Conservation (phyloP, 2,113 vertebrate genomes). For the Onychorhynchus coronatus region DNA sequence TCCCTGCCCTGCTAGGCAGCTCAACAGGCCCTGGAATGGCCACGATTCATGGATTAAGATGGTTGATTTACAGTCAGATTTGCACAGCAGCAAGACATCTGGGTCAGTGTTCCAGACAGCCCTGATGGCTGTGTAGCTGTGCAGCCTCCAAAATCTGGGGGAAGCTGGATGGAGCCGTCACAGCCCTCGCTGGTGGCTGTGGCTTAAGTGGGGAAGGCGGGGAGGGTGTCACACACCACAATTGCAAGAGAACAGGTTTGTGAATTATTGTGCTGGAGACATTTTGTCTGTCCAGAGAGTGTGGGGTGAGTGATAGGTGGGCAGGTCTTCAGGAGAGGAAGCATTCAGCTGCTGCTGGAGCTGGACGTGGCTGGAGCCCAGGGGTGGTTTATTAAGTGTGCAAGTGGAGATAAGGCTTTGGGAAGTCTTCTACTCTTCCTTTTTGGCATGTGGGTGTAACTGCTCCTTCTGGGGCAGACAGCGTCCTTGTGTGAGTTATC, state of each 20-base stretch:
- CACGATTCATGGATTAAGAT: not conserved
- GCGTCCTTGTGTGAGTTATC: not conserved
- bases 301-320: not conserved
- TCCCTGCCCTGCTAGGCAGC: not conserved
- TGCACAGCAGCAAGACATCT: not conserved
- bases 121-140: not conserved
- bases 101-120: not conserved
- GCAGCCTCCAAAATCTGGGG: not conserved
- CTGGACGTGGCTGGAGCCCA: not conserved
- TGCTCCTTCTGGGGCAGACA: not conserved
- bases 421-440: not conserved
- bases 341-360: not conserved
- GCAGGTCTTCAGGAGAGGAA: not conserved
- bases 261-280: not conserved
- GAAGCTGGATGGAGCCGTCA: not conserved
- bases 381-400: rapidly evolving
- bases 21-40: not conserved
- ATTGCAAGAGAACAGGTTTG: not conserved
- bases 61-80: not conserved
- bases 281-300: not conserved
- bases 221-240: not conserved
- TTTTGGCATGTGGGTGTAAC: not conserved
- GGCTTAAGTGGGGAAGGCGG: not conserved
- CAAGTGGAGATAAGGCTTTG: not conserved
- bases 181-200: not conserved